These are phyloP conservation scores for Keiferia lycopersicella DNA, from an alignment of 2,888 invertebrate species.

Conservation along the genomic window DNA sequence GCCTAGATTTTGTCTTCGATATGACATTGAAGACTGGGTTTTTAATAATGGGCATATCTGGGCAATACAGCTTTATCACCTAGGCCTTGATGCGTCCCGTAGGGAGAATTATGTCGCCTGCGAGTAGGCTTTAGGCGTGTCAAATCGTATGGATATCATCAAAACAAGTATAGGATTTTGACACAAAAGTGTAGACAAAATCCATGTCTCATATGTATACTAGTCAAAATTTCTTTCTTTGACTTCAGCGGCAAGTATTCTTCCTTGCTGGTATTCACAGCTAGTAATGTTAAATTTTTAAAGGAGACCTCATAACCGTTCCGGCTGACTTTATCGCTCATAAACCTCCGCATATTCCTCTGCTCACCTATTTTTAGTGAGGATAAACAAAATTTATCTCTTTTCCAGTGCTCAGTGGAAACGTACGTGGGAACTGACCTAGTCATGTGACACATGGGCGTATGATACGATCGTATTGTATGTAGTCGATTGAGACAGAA, in stretches of 20 bases:
- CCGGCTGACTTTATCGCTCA: conserved; percentile 6
- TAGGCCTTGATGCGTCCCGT: too few relatives aligned
- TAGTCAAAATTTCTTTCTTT: too few relatives aligned
- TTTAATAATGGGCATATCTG: too few relatives aligned
- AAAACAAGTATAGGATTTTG: too few relatives aligned
- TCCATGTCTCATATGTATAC: too few relatives aligned
- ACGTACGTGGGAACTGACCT: background rate
- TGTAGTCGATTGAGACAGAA: background rate
- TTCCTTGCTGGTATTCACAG: background rate
- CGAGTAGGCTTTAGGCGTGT: too few relatives aligned
- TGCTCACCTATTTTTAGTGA: conserved; percentile 9
- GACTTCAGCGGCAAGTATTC: background rate
- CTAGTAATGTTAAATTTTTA: conserved; percentile 10
- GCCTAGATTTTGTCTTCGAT: too few relatives aligned
- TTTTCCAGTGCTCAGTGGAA: conserved; percentile 8
- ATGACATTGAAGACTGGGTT: too few relatives aligned
- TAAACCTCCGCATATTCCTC: conserved; percentile 1
- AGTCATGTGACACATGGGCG: background rate
- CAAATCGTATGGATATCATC: too few relatives aligned
- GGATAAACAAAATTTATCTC: conserved; percentile 17
- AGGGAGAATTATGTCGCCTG: too few relatives aligned
- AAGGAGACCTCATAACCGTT: conserved; percentile 7
- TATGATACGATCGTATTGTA: background rate
- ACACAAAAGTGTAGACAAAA: too few relatives aligned
- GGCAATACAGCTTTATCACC: too few relatives aligned